phyloP scores from a whole-genome alignment of 2,797 vertebrate genomes.

The Chloroceryle inda region DNA sequence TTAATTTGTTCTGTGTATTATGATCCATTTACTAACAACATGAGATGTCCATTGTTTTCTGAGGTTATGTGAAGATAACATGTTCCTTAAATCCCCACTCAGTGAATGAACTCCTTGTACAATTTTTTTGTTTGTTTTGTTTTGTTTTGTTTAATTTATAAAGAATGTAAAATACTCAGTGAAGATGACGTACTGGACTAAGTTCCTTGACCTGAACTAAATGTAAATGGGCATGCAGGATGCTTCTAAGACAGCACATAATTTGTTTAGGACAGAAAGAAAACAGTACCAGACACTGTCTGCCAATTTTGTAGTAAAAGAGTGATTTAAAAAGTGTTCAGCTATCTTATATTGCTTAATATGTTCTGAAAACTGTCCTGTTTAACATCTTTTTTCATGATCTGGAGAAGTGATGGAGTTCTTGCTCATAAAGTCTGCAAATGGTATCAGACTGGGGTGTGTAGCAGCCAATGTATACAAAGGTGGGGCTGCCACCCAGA shows the following conservation, averaged over 20 bases:
- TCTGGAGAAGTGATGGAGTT: neutral
- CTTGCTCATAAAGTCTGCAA: neutral
- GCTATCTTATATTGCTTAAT: neutral
- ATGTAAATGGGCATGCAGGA: neutral
- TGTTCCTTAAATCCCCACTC: conserved; percentile 10
- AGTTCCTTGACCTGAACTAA: neutral
- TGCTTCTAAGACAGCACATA: neutral
- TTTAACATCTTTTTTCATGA: neutral
- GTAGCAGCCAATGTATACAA: neutral
- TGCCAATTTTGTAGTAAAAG: neutral
- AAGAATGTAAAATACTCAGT: neutral
- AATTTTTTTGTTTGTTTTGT: no score
- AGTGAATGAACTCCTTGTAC: neutral
- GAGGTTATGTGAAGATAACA: conserved; percentile 21
- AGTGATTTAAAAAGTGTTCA: neutral
- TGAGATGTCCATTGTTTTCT: conserved; percentile 9
- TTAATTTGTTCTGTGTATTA: conserved; percentile 5
- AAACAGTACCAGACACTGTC: neutral
- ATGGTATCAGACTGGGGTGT: neutral
- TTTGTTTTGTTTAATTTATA: neutral
- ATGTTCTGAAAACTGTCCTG: neutral
- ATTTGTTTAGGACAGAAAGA: no score
- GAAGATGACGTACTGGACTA: neutral
- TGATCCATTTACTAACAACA: conserved; percentile 15
- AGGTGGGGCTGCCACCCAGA: neutral